Evolutionary conservation across 2,797 vertebrate species (phyloP).

Genomic region (Acipenser oxyrinchus): DNA sequence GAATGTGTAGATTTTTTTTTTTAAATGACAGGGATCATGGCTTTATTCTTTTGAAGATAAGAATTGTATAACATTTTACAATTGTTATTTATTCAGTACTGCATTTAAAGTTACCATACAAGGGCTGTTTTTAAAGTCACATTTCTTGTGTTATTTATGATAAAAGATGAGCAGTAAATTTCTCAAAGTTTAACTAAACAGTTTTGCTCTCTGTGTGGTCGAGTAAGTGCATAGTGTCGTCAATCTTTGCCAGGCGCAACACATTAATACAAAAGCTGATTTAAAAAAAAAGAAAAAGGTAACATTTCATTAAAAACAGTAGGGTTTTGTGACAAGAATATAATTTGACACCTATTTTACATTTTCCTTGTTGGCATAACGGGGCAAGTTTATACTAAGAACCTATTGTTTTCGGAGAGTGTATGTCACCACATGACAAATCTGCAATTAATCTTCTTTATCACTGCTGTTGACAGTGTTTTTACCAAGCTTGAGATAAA

Average conservation of each 20-base stretch:
- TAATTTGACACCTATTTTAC: neutral
- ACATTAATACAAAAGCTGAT: neutral
- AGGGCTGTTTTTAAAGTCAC: no score
- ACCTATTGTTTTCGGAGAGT: conserved; percentile 11
- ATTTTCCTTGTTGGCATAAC: neutral
- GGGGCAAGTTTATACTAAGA: conserved; percentile 6
- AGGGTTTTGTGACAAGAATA: neutral
- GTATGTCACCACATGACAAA: conserved; percentile 14
- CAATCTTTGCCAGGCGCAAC: conserved; percentile 9
- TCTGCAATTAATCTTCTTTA: conserved; percentile 25
- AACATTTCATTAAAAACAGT: neutral
- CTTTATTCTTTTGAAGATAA: no score
- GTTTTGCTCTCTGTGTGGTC: conserved; percentile 9
- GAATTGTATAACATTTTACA: no score
- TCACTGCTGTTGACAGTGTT: conserved; percentile 13
- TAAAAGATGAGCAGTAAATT: neutral
- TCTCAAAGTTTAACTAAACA: neutral
- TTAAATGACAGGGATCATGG: no score
- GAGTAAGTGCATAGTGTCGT: conserved; percentile 12
- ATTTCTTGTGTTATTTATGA: no score
- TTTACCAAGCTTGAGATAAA: conserved; percentile 9
- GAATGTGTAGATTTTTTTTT: no score
- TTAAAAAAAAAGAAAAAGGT: no score
- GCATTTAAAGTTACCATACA: no score
- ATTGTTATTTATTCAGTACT: no score